Evolutionary conservation across 2,113 vertebrate species (phyloP).

Genomic region (Lonchura striata): DNA sequence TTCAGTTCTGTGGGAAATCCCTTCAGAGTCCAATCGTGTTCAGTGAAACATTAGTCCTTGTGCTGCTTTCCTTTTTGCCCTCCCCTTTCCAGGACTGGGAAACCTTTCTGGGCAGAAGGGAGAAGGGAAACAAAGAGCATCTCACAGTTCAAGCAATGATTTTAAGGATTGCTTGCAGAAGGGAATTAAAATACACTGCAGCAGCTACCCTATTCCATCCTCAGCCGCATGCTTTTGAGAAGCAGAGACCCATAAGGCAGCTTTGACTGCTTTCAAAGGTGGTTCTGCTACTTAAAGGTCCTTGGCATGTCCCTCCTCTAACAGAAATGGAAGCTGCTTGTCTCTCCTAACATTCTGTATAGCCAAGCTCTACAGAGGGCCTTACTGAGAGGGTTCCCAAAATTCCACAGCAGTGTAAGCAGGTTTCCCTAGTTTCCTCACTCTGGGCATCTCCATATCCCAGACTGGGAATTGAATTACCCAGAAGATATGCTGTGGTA

Average conservation of each 20-base stretch:
- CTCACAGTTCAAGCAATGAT: not conserved
- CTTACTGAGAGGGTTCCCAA: not conserved
- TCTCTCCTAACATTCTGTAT: not conserved
- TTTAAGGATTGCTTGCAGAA: not conserved
- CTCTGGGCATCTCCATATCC: not conserved
- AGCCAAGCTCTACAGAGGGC: not conserved
- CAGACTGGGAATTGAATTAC: not conserved
- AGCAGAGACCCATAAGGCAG: not conserved
- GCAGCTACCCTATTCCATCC: not conserved
- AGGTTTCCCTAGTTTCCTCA: not conserved
- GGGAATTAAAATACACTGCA: not conserved
- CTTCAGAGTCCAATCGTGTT: not conserved
- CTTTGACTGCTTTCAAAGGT: not conserved
- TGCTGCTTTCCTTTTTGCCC: not conserved
- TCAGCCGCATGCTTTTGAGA: not conserved
- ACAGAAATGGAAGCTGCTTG: not conserved
- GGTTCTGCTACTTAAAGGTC: not conserved
- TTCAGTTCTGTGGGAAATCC: not conserved
- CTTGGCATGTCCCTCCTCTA: not conserved
- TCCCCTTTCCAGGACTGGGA: not conserved
- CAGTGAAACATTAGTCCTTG: not conserved
- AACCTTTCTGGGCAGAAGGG: not conserved
- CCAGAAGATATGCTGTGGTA: not conserved
- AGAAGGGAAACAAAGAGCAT: not conserved
- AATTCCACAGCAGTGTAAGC: fast-evolving